These are phyloP conservation scores for Galerucella calmariensis DNA, from an alignment of 2,888 invertebrate genomes.

Conservation along the genomic window DNA sequence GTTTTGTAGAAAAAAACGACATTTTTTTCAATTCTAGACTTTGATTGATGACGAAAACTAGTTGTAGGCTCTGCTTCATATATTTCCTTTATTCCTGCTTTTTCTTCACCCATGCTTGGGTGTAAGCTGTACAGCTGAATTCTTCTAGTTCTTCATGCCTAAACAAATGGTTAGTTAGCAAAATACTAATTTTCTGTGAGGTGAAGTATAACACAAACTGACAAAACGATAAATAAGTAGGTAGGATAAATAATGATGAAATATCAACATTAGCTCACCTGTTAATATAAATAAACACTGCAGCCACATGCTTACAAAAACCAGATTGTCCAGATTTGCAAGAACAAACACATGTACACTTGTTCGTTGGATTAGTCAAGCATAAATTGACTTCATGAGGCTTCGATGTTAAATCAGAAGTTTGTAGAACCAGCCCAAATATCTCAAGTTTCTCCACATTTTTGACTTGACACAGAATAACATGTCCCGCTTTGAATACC, in stretches of 20 bases:
- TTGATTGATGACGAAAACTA: constrained; percentile 1
- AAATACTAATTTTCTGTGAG: constrained; percentile 8
- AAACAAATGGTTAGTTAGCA: constrained; percentile 17
- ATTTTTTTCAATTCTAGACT: no score
- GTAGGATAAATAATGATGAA: no score
- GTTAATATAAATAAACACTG: not conserved
- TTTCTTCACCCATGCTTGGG: constrained; percentile 29
- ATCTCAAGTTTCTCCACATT: no score
- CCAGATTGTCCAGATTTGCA: not conserved
- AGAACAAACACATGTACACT: not conserved
- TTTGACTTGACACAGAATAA: no score
- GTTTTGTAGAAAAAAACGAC: no score
- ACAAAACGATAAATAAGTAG: no score
- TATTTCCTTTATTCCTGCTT: constrained; percentile 13
- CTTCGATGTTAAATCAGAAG: no score
- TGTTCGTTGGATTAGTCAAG: not conserved
- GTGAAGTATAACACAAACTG: no score
- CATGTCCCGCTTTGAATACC: no score
- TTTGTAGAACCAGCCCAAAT: no score
- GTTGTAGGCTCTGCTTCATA: constrained; percentile 23
- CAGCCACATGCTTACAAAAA: not conserved
- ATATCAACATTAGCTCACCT: not conserved
- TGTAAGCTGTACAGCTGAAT: constrained; percentile 24
- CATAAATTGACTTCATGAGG: not conserved
- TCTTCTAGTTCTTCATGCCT: constrained; percentile 29